Percentiles rank a stretch among this genome's conserved stretches.
phyloP scores from a whole-genome alignment of 1,140 invertebrate genomes.

The Whitmania pigra region DNA sequence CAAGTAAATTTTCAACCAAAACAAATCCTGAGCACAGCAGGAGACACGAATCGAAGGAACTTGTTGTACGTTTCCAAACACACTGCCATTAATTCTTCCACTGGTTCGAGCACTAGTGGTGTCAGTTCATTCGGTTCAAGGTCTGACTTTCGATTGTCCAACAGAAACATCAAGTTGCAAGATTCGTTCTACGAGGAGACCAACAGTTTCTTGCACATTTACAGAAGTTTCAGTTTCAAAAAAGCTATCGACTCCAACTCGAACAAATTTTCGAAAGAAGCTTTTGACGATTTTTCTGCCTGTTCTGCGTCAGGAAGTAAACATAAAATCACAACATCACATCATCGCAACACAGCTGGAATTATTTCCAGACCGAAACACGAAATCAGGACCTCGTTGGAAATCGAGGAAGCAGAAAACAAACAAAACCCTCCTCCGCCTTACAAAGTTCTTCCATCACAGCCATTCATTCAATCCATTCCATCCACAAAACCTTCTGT shows the following conservation, averaged over 20 bases:
- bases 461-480: background rate
- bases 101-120: conserved; percentile 18
- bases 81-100: conserved; percentile 12
- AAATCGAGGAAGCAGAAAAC: too few relatives aligned
- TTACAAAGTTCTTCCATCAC: background rate
- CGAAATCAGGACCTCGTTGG: too few relatives aligned
- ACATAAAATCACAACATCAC: background rate
- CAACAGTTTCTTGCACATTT: background rate
- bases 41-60: background rate
- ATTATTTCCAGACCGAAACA: too few relatives aligned
- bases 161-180: conserved; percentile 6
- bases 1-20: background rate
- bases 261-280: background rate
- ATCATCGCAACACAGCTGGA: too few relatives aligned
- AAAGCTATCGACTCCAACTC: background rate
- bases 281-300: background rate
- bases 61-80: conserved; percentile 1
- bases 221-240: conserved; percentile 9
- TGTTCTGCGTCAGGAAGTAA: background rate
- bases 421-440: background rate
- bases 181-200: conserved; percentile 6
- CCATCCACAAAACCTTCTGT: background rate
- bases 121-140: conserved; percentile 14
- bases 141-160: conserved; percentile 10
- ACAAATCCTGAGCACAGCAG: background rate